phyloP scores from a whole-genome alignment of 2,113 vertebrate species.

The Meriones unguiculatus region DNA sequence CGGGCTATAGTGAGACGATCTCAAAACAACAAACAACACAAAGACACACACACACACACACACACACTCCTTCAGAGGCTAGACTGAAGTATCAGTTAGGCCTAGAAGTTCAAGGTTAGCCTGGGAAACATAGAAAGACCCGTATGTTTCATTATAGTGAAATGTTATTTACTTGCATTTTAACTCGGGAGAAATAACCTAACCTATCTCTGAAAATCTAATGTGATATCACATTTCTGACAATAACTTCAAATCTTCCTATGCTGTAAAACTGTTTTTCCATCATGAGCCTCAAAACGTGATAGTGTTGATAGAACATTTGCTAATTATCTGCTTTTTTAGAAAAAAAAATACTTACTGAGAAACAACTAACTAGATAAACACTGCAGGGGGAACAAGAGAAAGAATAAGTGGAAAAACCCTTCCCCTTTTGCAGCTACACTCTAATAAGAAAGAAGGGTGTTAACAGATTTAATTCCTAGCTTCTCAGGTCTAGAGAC shows the following conservation, averaged over 20 bases:
- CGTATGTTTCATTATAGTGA: background rate
- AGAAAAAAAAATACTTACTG: background rate
- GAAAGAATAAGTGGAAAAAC: background rate
- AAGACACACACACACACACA: too few species aligned
- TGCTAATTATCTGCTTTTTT: background rate
- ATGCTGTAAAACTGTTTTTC: slow-evolving; percentile 6
- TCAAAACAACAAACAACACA: background rate
- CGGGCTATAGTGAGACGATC: background rate
- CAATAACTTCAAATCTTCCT: slow-evolving; percentile 17
- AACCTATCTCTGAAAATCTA: background rate
- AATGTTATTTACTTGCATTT: slow-evolving; percentile 14
- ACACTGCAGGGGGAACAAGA: background rate
- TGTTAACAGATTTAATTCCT: background rate
- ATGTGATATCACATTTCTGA: background rate
- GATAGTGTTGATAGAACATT: background rate
- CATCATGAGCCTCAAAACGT: background rate
- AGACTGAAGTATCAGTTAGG: background rate
- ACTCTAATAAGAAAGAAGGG: background rate
- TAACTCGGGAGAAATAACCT: background rate
- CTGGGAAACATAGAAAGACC: background rate
- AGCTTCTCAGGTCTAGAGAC: slow-evolving; percentile 8
- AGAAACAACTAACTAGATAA: background rate
- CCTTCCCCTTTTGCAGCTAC: background rate
- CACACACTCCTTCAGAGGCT: background rate
- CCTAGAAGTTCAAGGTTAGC: background rate